These are phyloP conservation scores for Oceanites oceanicus DNA, from an alignment of 2,113 vertebrate species.

Conservation along the genomic window DNA sequence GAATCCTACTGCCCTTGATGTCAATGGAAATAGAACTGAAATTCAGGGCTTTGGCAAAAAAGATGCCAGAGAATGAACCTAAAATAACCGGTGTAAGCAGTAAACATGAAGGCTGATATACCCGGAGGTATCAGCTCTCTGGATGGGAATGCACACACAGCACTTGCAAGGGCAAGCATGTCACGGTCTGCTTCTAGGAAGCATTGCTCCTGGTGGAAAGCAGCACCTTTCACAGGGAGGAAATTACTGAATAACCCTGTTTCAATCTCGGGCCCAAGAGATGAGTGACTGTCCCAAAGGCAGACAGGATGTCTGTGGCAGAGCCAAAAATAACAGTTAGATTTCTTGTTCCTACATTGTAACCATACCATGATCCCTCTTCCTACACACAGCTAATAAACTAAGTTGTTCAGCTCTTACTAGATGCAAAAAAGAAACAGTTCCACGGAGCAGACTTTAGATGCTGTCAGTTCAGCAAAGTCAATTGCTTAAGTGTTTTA, in stretches of 20 bases:
- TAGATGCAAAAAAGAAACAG: not conserved
- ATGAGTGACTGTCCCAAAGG: not conserved
- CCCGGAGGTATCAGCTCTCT: not conserved
- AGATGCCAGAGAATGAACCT: not conserved
- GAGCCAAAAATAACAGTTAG: slow-evolving; percentile 11
- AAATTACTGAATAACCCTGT: not conserved
- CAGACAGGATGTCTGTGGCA: slow-evolving; percentile 15
- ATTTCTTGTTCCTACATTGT: not conserved
- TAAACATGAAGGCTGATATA: not conserved
- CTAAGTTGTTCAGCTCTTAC: not conserved
- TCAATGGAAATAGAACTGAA: slow-evolving; percentile 34
- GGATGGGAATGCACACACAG: not conserved
- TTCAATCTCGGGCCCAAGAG: not conserved
- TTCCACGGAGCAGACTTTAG: not conserved
- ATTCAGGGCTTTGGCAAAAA: not conserved
- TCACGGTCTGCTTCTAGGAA: not conserved
- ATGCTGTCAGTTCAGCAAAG: not conserved
- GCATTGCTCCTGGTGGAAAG: not conserved
- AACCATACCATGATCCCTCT: not conserved
- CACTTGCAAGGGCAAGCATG: not conserved
- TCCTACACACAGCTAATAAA: not conserved
- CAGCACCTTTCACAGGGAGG: not conserved
- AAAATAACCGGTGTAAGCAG: not conserved
- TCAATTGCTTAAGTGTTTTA: not conserved
- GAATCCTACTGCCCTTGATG: not conserved